Base-by-base conservation (phyloP, 2,888 invertebrate genomes). In the Pharmacophagus antenor region DNA sequence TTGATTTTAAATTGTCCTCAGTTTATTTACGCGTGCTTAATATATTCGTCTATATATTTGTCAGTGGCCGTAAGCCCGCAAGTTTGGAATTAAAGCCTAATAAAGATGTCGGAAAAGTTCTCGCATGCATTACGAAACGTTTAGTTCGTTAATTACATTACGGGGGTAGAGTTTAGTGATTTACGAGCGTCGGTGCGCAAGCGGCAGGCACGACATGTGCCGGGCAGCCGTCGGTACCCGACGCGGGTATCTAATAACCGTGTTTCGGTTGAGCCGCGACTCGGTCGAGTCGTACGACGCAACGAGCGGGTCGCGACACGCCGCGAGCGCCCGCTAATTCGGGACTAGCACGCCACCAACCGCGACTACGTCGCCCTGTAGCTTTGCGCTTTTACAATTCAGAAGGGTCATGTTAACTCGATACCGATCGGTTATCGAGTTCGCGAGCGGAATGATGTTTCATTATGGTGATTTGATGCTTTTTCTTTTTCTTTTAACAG, bases 401-500 rank as follows among this genome's bases (percentile, higher is more conserved):
- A 76, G 73, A 74, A 77, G 72, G 81, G 76, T 84, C 84, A 88
- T 82, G 85, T 86, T 86, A 85, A 86, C 80, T 86, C 80, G 79
- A 82, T 83, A 84, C 83, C 81, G 83, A 88, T 88, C 85, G 79
- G 84, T 70, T 70, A 72, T 72, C 73, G 73, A 31, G 73, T 76
- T 76, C 74, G 68, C 73, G 63, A 75, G 66, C 70, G 73, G 76
- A 77, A 81, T 79, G 79, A 81, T 84, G 79, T 85, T 87, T 85
- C 47, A 84, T 83, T 87, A 87, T 87, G 86, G 81, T 86, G 85
- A 89, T 88, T 84, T 82, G 85, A 2, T 8, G n/a, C n/a, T n/a
- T n/a, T n/a, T n/a, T n/a, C n/a, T 84, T 86, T 84, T 86, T 84
- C 79, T 87, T 89, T 87, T 87, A 88, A 87, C 82, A 85, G 84